phyloP scores from a whole-genome alignment of 1,140 invertebrate genomes.

The Plutomurus gul region DNA sequence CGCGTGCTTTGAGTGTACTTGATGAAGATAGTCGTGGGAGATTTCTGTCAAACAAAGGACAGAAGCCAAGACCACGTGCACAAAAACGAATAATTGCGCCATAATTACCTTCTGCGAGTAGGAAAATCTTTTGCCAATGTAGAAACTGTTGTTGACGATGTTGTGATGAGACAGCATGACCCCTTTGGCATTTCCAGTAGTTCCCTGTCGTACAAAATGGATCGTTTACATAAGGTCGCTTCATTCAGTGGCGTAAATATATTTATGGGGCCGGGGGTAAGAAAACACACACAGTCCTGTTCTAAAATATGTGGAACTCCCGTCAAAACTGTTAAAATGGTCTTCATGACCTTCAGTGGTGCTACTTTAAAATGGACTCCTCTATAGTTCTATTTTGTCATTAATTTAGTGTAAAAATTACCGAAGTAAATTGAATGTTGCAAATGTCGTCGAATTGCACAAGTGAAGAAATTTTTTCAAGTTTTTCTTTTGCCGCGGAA shows the following conservation, averaged over 20 bases:
- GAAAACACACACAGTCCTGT: not conserved
- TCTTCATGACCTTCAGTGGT: no score
- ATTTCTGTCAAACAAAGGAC: no score
- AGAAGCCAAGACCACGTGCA: not conserved
- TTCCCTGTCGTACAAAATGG: constrained; percentile 65
- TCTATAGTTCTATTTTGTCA: no score
- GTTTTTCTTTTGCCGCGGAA: not conserved
- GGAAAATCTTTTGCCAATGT: constrained; percentile 31
- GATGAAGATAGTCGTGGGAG: no score
- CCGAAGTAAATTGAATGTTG: constrained; percentile 53
- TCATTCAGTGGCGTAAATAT: not conserved
- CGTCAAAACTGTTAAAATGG: no score
- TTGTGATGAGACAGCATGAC: constrained; percentile 79
- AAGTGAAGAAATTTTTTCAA: not conserved
- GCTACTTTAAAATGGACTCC: no score
- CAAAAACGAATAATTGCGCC: not conserved
- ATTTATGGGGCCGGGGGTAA: not conserved
- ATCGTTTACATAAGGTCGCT: constrained; percentile 55
- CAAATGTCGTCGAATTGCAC: constrained; percentile 51
- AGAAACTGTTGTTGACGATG: constrained; percentile 80
- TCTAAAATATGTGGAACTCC: no score
- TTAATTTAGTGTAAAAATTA: no score
- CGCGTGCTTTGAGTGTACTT: no score
- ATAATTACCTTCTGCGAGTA: constrained; percentile 33
- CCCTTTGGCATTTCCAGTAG: constrained; percentile 87